These are phyloP conservation scores for Chloroceryle inda DNA, from an alignment of 2,797 vertebrate genomes.

Conservation along the genomic window DNA sequence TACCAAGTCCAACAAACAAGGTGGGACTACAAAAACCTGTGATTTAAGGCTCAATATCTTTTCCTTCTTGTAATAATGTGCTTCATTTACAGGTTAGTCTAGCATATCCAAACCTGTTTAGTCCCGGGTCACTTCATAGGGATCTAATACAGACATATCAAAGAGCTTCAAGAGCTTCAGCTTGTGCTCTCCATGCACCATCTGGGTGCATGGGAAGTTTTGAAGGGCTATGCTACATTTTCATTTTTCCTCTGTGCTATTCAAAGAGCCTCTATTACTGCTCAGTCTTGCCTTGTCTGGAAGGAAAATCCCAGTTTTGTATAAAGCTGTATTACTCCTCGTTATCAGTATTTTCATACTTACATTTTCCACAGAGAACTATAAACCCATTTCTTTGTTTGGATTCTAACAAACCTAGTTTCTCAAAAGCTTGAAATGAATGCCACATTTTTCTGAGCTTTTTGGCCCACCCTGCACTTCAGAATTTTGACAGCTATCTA, in stretches of 20 bases:
- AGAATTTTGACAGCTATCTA: background rate
- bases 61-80: background rate
- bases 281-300: background rate
- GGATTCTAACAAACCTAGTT: background rate
- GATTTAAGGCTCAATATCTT: background rate
- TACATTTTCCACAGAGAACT: background rate
- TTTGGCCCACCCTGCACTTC: background rate
- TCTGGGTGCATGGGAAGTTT: background rate
- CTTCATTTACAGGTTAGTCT: background rate
- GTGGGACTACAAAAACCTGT: background rate
- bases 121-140: background rate
- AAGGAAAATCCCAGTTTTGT: background rate
- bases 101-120: background rate
- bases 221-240: background rate
- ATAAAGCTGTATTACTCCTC: background rate
- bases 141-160: background rate
- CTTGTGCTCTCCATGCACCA: background rate
- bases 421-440: background rate
- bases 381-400: background rate
- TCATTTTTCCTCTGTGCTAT: background rate
- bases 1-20: background rate
- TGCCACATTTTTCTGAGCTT: background rate
- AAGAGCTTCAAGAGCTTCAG: background rate
- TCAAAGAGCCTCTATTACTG: background rate
- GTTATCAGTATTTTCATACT: background rate